Conservation (phyloP, 2,888 invertebrate species). For the Barypeithes pellucidus region DNA sequence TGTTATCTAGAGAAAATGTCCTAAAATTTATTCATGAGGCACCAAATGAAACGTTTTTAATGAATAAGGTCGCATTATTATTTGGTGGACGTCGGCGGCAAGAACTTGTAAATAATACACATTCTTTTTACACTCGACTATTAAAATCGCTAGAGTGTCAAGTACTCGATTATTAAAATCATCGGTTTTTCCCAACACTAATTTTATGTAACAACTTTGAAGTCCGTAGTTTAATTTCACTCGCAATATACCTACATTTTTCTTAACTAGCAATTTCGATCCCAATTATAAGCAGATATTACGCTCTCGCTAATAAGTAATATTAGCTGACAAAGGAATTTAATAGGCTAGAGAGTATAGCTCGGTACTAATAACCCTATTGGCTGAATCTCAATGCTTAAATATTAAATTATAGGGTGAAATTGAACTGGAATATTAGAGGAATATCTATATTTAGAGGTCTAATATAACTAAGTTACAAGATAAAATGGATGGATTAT, state of each 20-base stretch:
- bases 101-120: no score
- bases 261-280: neutral
- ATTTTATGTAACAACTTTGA: no score
- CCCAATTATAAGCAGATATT: neutral
- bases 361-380: neutral
- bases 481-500: neutral
- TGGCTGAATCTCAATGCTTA: neutral
- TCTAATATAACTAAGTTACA: neutral
- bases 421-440: slow-evolving; percentile 8
- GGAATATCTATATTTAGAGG: neutral
- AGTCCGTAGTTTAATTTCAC: no score
- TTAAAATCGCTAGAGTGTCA: no score
- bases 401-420: slow-evolving; percentile 11
- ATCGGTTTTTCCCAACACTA: no score
- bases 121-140: no score
- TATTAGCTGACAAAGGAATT: slow-evolving; percentile 2
- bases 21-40: no score
- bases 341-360: neutral
- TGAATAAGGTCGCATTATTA: no score
- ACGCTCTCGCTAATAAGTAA: neutral
- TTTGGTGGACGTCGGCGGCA: no score
- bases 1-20: no score
- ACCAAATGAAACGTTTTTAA: no score
- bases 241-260: neutral
- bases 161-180: no score